phyloP scores from a whole-genome alignment of 1,140 invertebrate species.

The Telenomus remus region DNA sequence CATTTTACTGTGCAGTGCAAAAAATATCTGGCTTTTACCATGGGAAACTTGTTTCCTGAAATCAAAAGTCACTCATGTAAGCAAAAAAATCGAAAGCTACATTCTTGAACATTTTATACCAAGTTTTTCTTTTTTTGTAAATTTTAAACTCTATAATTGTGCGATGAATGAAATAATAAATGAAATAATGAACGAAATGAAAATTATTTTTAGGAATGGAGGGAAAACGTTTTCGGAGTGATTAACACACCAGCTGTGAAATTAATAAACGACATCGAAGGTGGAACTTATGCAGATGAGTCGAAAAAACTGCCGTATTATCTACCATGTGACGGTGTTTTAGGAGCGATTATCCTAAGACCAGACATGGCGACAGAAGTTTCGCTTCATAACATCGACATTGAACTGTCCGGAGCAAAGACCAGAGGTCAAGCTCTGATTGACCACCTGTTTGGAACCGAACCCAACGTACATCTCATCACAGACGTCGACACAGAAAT shows the following conservation, averaged over 20 bases:
- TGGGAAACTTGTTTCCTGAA: conserved; percentile 79
- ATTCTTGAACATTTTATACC: conserved; percentile 4
- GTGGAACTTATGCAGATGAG: conserved; percentile 63
- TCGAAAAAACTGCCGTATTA: conserved; percentile 70
- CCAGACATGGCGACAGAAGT: conserved; percentile 64
- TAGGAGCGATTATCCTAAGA: conserved; percentile 75
- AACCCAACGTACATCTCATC: conserved; percentile 77
- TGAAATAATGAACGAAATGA: conserved; percentile 4
- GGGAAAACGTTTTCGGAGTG: conserved; percentile 72
- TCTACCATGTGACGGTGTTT: conserved; percentile 77
- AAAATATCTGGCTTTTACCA: conserved; percentile 79
- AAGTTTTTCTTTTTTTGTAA: no score
- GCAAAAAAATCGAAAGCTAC: no score
- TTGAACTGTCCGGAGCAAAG: conserved; percentile 76
- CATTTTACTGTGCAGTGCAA: conserved; percentile 79
- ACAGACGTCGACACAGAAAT: conserved; percentile 74
- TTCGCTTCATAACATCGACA: conserved; percentile 72
- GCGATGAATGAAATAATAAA: conserved; percentile 6
- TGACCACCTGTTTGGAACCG: conserved; percentile 74
- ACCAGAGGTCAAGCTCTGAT: conserved; percentile 80
- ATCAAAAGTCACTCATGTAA: conserved; percentile 74
- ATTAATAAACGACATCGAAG: conserved; percentile 77
- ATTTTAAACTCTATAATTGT: no score
- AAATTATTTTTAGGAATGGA: conserved; percentile 76
- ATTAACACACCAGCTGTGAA: conserved; percentile 70